These are phyloP conservation scores for Drosophila sturtevanti DNA, from an alignment of 1,140 invertebrate genomes.

Conservation along the genomic window DNA sequence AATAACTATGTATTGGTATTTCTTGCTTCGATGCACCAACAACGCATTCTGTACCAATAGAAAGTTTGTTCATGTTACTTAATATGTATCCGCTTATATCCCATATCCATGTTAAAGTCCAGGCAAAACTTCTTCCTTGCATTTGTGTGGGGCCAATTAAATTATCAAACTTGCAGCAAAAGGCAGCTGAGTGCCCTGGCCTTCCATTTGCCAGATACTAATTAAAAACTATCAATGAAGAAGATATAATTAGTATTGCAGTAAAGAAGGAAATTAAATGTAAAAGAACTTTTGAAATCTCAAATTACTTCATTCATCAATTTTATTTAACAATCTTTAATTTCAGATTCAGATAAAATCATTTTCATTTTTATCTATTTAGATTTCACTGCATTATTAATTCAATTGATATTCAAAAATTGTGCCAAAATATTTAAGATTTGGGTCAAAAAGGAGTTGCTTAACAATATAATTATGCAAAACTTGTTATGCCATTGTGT, in stretches of 20 bases:
- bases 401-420: background rate
- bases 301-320: no score
- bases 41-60: no score
- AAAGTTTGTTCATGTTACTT: no score
- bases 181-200: background rate
- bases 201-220: background rate
- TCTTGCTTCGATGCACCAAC: background rate
- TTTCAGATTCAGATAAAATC: no score
- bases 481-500: background rate
- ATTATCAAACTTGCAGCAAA: background rate
- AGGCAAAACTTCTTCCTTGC: background rate
- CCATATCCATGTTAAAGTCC: background rate
- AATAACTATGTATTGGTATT: background rate
- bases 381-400: background rate
- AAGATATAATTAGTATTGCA: no score
- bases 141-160: background rate
- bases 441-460: background rate
- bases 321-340: no score
- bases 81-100: no score
- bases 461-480: background rate
- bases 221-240: background rate
- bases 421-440: background rate
- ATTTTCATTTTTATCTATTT: background rate
- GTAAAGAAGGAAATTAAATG: no score
- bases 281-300: no score